Base-by-base conservation (phyloP, 2,797 vertebrate genomes). In the Lithobates pipiens region DNA sequence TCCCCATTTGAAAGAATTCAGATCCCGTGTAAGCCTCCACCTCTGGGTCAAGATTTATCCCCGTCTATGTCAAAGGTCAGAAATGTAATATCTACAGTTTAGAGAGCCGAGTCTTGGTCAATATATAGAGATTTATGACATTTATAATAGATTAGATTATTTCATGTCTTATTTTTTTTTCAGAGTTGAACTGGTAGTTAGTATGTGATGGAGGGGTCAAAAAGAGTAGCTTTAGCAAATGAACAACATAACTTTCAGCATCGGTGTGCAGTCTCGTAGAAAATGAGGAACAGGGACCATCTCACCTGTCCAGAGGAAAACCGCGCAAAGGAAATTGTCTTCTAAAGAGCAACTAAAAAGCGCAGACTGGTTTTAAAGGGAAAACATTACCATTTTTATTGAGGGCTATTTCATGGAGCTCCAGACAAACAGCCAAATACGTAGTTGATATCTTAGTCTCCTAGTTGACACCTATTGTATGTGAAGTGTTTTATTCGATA, bases 61-160 rank as follows among this genome's bases (percentile, higher is more conserved):
- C n/a, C 27, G 11, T 80, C 29, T 65, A 32, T 29, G 77, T 85
- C 84, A 85, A n/a, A 85, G 84, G 84, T 85, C 84, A 81, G 77
- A 81, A 85, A 85, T 85, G 84, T 85, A 85, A 85, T 85, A 85
- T 85, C 84, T 85, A 85, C 79, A 80, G 71, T 85, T 76, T 85
- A 85, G 84, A 42, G n/a, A 85, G 77, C 77, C 69, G 67, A 76
- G 84, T 57, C 72, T 71, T 50, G 67, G 84, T 85, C 78, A 85
- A 81, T 85, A 85, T 73, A 80, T 70, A 81, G 65, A 81, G 84
- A 85, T 85, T 85, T 85, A 85, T 81, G 71, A 36, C 84, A 71
- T 76, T 85, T 85, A 70, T 72, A 76, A 76, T 71, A 85, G 61
- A 81, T 85, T 85, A 76, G 78, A 81, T 80, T 85, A 85, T 85